phyloP scores from a whole-genome alignment of 2,888 invertebrate species.

The Drosophila melanosoma region DNA sequence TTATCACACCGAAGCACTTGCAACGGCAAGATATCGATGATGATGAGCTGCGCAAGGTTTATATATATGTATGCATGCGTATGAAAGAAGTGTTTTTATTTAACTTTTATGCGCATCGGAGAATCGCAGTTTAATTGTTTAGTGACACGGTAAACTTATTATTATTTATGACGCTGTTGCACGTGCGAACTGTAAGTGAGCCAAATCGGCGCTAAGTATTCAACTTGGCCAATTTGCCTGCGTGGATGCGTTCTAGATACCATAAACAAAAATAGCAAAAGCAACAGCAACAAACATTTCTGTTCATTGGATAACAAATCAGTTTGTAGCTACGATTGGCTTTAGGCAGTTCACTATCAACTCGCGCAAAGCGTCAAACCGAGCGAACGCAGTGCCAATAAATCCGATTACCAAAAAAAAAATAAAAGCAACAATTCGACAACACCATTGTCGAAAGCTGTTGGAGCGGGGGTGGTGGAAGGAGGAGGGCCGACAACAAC shows the following conservation, averaged over 20 bases:
- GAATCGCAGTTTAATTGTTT: conserved; percentile 4
- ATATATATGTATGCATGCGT: conserved; percentile 43
- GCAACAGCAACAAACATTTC: conserved; percentile 34
- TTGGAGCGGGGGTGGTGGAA: conserved; percentile 31
- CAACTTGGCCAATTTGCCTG: conserved; percentile 40
- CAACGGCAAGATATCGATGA: conserved; percentile 63
- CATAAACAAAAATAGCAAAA: conserved; percentile 36
- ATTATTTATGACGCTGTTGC: conserved; percentile 35
- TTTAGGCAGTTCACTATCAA: conserved; percentile 18
- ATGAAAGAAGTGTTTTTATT: conserved; percentile 66
- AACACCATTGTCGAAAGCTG: conserved; percentile 16
- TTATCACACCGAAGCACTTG: conserved; percentile 10
- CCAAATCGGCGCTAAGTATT: conserved; percentile 22
- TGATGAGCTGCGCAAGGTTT: conserved; percentile 56
- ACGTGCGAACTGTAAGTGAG: conserved; percentile 31
- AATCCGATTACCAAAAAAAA: conserved; percentile 10
- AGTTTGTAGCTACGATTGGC: conserved; percentile 28
- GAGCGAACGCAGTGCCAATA: conserved; percentile 13
- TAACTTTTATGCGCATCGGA: conserved; percentile 49
- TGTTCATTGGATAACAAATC: conserved; percentile 48
- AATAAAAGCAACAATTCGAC: conserved; percentile 21
- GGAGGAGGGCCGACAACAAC: conserved; percentile 13
- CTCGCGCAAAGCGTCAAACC: conserved; percentile 2
- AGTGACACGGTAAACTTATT: conserved; percentile 12
- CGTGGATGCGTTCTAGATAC: conserved; percentile 50